phyloP scores from a whole-genome alignment of 92 coral and sea anemone species.

The Isaurus tuberculatus region DNA sequence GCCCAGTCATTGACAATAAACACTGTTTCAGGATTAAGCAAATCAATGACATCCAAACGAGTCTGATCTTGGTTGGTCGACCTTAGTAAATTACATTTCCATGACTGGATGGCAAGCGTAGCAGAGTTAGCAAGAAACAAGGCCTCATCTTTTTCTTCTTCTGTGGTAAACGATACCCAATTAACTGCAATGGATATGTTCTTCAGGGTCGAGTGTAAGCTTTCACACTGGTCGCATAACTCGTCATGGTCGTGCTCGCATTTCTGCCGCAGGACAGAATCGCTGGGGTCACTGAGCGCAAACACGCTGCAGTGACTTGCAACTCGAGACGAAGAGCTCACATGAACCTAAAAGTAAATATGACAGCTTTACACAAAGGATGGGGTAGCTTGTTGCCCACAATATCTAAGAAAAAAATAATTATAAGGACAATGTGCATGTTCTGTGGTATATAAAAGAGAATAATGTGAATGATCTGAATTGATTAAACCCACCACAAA shows the following conservation, averaged over 20 bases:
- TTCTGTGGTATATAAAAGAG: neutral
- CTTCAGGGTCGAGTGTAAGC: slow-evolving; percentile 31
- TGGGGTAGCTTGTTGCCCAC: slow-evolving; percentile 4
- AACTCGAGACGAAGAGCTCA: slow-evolving; percentile 21
- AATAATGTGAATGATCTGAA: slow-evolving; percentile 8
- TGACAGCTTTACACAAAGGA: neutral
- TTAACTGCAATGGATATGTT: slow-evolving; percentile 33
- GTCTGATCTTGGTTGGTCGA: slow-evolving; percentile 57
- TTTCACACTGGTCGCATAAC: slow-evolving; percentile 51
- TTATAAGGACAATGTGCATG: neutral
- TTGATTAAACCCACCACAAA: neutral
- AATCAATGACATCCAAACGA: slow-evolving; percentile 46
- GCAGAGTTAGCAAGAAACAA: slow-evolving; percentile 36
- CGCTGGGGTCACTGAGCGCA: slow-evolving; percentile 22
- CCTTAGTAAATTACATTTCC: slow-evolving; percentile 44
- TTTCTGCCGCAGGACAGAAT: slow-evolving; percentile 36
- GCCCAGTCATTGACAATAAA: slow-evolving; percentile 29
- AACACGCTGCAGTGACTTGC: slow-evolving; percentile 48
- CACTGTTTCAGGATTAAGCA: slow-evolving; percentile 49
- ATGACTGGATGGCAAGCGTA: slow-evolving; percentile 52
- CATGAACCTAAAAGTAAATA: slow-evolving; percentile 43
- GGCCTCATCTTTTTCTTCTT: slow-evolving; percentile 56
- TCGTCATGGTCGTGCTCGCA: slow-evolving; percentile 56
- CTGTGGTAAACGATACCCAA: slow-evolving; percentile 48
- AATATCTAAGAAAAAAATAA: neutral